Percentiles rank a stretch among this genome's conserved stretches.
Conservation (phyloP, 2,113 vertebrate species). For the Ictalurus punctatus region DNA sequence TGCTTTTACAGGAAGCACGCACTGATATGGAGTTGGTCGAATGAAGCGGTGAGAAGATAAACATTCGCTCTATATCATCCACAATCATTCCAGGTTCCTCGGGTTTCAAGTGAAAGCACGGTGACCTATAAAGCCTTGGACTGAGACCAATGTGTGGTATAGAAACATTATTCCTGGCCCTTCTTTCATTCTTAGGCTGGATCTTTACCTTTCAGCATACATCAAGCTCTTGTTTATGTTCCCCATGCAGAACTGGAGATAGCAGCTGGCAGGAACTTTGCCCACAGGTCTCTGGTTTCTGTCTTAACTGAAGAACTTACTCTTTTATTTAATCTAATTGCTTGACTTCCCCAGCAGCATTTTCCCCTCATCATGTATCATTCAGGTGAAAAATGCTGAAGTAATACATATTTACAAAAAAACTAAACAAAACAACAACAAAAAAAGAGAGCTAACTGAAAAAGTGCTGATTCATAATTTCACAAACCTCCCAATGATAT, state of each 20-base stretch:
- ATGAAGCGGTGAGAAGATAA: slow-evolving; percentile 21
- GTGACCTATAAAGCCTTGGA: slow-evolving; percentile 18
- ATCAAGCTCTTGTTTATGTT: slow-evolving; percentile 26
- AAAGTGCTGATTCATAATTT: slow-evolving; percentile 38
- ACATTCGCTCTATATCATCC: slow-evolving; percentile 30
- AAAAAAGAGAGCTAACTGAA: slow-evolving; percentile 3
- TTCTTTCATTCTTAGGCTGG: slow-evolving; percentile 12
- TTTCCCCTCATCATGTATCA: slow-evolving; percentile 9
- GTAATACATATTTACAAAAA: neutral
- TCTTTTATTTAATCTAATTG: slow-evolving; percentile 58
- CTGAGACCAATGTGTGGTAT: slow-evolving; percentile 20
- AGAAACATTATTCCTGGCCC: slow-evolving; percentile 31
- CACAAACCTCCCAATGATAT: slow-evolving; percentile 24
- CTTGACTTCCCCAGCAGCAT: slow-evolving; percentile 45
- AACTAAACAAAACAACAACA: neutral
- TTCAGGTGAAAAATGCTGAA: slow-evolving; percentile 31
- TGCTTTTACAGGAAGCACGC: slow-evolving; percentile 38
- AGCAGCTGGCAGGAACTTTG: slow-evolving; percentile 52
- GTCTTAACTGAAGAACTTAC: slow-evolving; percentile 51
- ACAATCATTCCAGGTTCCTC: slow-evolving; percentile 9
- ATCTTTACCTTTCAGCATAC: slow-evolving; percentile 19
- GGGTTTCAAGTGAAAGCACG: slow-evolving; percentile 16
- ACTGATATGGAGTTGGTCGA: slow-evolving; percentile 43
- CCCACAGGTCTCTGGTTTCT: slow-evolving; percentile 53
- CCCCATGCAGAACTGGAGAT: slow-evolving; percentile 27